phyloP scores from a whole-genome alignment of 2,797 vertebrate genomes.

The Australoheros facetus region DNA sequence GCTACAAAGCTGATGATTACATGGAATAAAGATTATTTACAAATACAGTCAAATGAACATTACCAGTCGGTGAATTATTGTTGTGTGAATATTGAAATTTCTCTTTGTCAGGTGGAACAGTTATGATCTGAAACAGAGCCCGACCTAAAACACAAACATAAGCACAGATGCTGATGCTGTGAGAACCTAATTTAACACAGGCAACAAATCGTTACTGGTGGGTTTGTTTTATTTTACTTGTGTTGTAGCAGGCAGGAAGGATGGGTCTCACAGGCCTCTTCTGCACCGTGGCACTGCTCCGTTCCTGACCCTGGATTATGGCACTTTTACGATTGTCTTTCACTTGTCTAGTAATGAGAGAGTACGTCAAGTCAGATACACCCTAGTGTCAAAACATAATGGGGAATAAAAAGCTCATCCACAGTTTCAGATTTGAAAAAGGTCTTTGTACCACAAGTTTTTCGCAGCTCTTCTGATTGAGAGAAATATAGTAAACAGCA shows the following conservation, averaged over 20 bases:
- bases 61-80: slow-evolving; percentile 57
- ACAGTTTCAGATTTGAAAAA: background rate
- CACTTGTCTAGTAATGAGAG: slow-evolving; percentile 35
- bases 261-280: slow-evolving; percentile 74
- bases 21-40: background rate
- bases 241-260: slow-evolving; percentile 66
- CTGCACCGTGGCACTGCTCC: slow-evolving; percentile 11
- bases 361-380: background rate
- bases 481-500: background rate
- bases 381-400: background rate
- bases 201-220: background rate
- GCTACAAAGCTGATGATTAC: background rate
- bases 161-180: background rate
- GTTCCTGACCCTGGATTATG: slow-evolving; percentile 22
- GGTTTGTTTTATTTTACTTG: slow-evolving; percentile 46
- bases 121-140: slow-evolving; percentile 69
- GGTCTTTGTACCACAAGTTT: background rate
- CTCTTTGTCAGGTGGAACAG: slow-evolving; percentile 63
- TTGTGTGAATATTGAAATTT: slow-evolving; percentile 36
- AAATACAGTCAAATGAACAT: background rate
- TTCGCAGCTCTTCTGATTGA: background rate
- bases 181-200: background rate
- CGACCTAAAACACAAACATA: slow-evolving; percentile 55
- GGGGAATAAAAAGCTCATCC: background rate
- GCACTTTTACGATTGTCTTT: slow-evolving; percentile 26